phyloP scores from a whole-genome alignment of 2,888 invertebrate species.

The Drosophila anceps region DNA sequence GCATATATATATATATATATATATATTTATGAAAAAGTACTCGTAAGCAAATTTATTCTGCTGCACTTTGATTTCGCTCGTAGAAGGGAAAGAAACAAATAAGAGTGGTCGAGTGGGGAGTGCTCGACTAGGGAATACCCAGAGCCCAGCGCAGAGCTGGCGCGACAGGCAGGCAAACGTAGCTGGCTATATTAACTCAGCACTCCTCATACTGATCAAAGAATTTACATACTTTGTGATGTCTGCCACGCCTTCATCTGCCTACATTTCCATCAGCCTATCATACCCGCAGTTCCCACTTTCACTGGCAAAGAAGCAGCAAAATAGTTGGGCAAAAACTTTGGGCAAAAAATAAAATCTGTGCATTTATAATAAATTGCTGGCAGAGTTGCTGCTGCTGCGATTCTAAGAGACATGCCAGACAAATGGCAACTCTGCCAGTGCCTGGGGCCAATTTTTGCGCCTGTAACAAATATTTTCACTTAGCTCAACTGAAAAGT shows the following conservation, averaged over 20 bases:
- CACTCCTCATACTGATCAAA: too few relatives aligned
- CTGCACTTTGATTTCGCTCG: conserved; percentile 61
- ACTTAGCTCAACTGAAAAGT: conserved; percentile 11
- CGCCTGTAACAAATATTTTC: conserved; percentile 18
- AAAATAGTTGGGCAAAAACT: conserved; percentile 3
- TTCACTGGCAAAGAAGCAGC: neutral
- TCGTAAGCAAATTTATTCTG: conserved; percentile 65
- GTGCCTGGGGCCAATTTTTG: conserved; percentile 7
- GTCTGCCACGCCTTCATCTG: neutral
- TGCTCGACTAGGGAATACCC: neutral
- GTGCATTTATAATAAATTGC: conserved; percentile 34
- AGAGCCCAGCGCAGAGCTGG: too few relatives aligned
- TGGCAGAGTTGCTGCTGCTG: conserved; percentile 15
- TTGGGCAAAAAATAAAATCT: conserved; percentile 27
- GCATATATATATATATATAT: conserved; percentile 4
- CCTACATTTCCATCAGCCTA: neutral
- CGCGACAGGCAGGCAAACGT: too few relatives aligned
- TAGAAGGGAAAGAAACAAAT: neutral
- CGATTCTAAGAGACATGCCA: conserved; percentile 23
- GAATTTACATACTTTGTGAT: too few relatives aligned
- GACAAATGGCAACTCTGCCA: conserved; percentile 14
- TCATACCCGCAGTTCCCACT: neutral
- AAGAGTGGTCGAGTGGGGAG: too few relatives aligned
- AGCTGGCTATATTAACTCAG: too few relatives aligned
- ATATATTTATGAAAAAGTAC: conserved; percentile 17